Conservation (phyloP, 2,113 vertebrate genomes). For the Mola mola region DNA sequence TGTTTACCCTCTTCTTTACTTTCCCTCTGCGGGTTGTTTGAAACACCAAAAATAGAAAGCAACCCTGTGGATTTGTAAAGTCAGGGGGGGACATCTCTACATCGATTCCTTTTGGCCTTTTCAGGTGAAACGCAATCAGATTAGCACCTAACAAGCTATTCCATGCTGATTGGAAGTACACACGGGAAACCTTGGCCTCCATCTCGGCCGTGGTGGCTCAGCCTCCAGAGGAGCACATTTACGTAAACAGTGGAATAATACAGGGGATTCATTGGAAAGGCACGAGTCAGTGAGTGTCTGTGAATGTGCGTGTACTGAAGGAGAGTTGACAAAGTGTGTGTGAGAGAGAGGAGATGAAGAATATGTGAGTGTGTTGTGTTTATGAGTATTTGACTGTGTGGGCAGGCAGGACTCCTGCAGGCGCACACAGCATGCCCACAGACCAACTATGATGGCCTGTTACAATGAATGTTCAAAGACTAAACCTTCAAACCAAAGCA, state of each 20-base stretch:
- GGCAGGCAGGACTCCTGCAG: not conserved
- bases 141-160: conserved; percentile 39
- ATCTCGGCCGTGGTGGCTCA: not conserved
- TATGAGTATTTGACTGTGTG: not conserved
- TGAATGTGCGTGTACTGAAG: not conserved
- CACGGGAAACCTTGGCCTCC: not conserved
- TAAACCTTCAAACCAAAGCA: not conserved
- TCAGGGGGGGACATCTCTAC: not conserved
- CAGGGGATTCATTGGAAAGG: not conserved
- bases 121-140: conserved; percentile 32
- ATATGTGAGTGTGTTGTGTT: not conserved
- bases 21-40: not conserved
- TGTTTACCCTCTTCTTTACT: not conserved
- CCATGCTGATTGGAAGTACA: conserved; percentile 27
- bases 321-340: not conserved
- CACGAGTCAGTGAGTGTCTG: not conserved
- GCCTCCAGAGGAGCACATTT: not conserved
- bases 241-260: conserved; percentile 14
- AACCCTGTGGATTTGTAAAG: not conserved
- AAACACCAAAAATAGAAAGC: not conserved
- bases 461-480: too few species aligned
- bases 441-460: not conserved
- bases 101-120: conserved; percentile 28
- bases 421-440: not conserved
- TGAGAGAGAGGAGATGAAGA: not conserved